Evolutionary conservation across 2,888 invertebrate genomes (phyloP).

Genomic region (Frankliniella intonsa): DNA sequence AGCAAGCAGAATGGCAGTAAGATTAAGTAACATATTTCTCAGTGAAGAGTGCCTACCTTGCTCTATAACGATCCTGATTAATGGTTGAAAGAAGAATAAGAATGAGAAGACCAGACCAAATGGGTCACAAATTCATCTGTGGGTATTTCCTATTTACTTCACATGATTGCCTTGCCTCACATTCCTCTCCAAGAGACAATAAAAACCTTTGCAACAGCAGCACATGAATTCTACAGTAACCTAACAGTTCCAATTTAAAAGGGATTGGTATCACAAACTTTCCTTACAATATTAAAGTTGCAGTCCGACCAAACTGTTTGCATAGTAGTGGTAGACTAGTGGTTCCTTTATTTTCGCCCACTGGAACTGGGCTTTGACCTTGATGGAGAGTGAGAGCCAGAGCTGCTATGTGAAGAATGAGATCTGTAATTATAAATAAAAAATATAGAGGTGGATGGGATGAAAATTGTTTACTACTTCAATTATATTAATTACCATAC

Average conservation of each 20-base stretch:
- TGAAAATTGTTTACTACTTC: background rate
- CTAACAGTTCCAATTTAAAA: background rate
- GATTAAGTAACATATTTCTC: background rate
- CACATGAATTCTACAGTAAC: background rate
- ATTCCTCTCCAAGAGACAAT: too few relatives aligned
- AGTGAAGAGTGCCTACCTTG: background rate
- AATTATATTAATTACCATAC: background rate
- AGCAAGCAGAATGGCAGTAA: background rate
- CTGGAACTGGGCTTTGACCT: background rate
- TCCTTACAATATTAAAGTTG: background rate
- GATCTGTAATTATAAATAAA: background rate
- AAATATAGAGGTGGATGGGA: background rate
- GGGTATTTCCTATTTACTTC: background rate
- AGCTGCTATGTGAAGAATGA: constrained; percentile 6
- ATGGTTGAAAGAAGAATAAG: background rate
- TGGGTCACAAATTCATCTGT: background rate
- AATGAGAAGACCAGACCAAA: background rate
- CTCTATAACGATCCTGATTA: background rate
- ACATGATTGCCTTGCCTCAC: background rate
- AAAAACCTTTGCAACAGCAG: background rate
- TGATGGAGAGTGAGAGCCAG: constrained; percentile 7
- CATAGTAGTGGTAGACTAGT: background rate
- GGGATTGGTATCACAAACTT: background rate
- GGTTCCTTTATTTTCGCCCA: background rate
- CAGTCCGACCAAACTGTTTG: background rate